Evolutionary conservation across 2,888 invertebrate genomes (phyloP), one percentile per base, ranked within the genome.

Genomic region (Epinotia nisella): DNA sequence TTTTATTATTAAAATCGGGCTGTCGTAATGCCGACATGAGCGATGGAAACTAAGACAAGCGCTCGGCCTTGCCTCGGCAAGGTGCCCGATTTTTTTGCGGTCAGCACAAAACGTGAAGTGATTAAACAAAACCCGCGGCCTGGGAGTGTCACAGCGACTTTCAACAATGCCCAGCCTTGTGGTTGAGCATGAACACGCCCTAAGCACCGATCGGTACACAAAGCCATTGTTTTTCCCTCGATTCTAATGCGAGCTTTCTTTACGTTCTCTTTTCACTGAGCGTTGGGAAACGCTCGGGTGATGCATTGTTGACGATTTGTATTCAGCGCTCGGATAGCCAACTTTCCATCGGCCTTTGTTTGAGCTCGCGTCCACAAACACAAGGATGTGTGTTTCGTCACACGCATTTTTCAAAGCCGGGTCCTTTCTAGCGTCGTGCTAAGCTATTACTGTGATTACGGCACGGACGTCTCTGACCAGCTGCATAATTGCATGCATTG

Each of bases 291-390:
- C 86, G 83, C 82, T 82, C 80, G 65, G 78, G 80, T 86, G 87
- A 87, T 87, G 88, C 87, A 91, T 91, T 90, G 91, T 89, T 82
- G 85, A 83, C 84, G 76, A 90, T 93, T 92, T 88, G 91, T 93
- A 93, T 93, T 90, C 93, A 87, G 80, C 77, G 79, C 84, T 82
- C 81, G 84, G 76, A 77, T 79, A 82, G 85, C 82, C 80, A 84
- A 91, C 93, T 93, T 93, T 93, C 93, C 89, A 92, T 84, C 79
- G 84, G 86, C 85, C 89, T 92, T 91, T 90, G 89, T 90, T 79
- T 83, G 85, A 81, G 77, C 59, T 41, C 59, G 74, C 55, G 78
- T 77, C 78, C 77, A 78, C 74, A 77, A 80, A 76, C 80, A 82
- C 77, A 86, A 88, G 89, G 87, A 88, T 87, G 82, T 82, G 79